phyloP scores from a whole-genome alignment of 2,888 invertebrate species.

The Endomychus coccineus region DNA sequence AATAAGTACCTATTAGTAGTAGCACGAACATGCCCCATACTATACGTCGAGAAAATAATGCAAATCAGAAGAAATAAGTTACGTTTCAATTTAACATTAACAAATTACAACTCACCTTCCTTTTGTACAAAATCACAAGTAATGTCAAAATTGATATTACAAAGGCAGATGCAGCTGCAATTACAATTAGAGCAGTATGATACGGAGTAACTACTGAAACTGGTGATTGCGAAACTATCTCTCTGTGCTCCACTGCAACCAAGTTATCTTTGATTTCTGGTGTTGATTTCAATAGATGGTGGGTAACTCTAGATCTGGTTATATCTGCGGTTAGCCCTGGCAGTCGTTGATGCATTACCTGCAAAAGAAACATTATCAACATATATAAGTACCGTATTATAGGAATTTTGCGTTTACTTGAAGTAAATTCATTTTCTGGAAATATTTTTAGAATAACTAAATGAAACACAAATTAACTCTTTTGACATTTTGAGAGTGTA shows the following conservation, averaged over 20 bases:
- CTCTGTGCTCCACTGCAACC: slow-evolving; percentile 56
- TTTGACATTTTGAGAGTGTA: too few relatives aligned
- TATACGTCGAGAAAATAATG: too few relatives aligned
- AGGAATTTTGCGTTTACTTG: too few relatives aligned
- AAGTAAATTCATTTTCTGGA: too few relatives aligned
- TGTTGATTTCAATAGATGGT: slow-evolving; percentile 44
- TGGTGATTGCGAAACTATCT: slow-evolving; percentile 60
- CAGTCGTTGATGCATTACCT: slow-evolving; percentile 46
- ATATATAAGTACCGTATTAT: neutral
- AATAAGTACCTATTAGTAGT: too few relatives aligned
- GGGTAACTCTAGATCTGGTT: slow-evolving; percentile 56
- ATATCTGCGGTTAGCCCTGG: slow-evolving; percentile 54
- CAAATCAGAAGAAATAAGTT: too few relatives aligned
- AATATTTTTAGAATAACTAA: too few relatives aligned
- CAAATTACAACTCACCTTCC: slow-evolving; percentile 50
- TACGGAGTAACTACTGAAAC: slow-evolving; percentile 63
- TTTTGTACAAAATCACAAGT: slow-evolving; percentile 65
- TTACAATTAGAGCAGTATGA: slow-evolving; percentile 68
- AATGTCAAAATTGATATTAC: slow-evolving; percentile 70
- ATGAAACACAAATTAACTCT: too few relatives aligned
- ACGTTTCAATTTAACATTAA: too few relatives aligned
- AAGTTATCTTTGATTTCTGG: slow-evolving; percentile 38
- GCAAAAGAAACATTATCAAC: slow-evolving; percentile 5
- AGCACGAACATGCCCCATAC: too few relatives aligned
- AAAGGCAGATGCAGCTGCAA: slow-evolving; percentile 72